Evolutionary conservation across 2,888 invertebrate species (phyloP), one percentile per base, ranked within the genome.

Genomic region (Arrhopalites spinosus): DNA sequence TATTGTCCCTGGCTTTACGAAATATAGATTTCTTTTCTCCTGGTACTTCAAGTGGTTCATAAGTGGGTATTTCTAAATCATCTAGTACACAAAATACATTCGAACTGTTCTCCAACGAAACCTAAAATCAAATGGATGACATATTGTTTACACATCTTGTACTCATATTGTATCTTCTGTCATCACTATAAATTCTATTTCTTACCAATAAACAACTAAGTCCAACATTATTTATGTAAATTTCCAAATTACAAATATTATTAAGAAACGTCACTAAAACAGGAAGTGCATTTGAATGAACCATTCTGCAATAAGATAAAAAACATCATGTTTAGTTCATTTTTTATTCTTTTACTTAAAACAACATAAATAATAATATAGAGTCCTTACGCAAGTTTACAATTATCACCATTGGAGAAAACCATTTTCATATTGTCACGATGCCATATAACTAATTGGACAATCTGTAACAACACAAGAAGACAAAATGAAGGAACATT

Each of bases 1-100:
- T 74, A 73, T 82, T 82, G 73, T 82, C 82, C 50, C 81, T 80
- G 13, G 82, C 82, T 78, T 81, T 81, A 20, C 80, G 78, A 76
- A 82, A 82, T 53, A 82, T 78, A 36, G 82, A 82, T 36, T 81
- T 82, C 71, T 81, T 81, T 11, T 36, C 36, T 61, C 77, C 79
- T 20, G 78, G 78, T 74, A 76, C 76, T 80, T 82, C 82, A 59
- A 23, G 59, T 67, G 63, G 56, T 25, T 78, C 78, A 36, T 77
- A 78, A 27, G 63, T 70, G 50, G 79, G 73, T 64, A 81, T 78
- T 66, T 82, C 81, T 27, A 82, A 63, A 68, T 82, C 82, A 66
- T 82, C 81, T 50, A 82, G 56, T 29, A 81, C 74, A 8, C 80
- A 80, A 72, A 78, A 80, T 23, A 81, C 78, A 67, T 82, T 82